Conservation (phyloP, 1,140 invertebrate species). For the Leguminivora glycinivorella region DNA sequence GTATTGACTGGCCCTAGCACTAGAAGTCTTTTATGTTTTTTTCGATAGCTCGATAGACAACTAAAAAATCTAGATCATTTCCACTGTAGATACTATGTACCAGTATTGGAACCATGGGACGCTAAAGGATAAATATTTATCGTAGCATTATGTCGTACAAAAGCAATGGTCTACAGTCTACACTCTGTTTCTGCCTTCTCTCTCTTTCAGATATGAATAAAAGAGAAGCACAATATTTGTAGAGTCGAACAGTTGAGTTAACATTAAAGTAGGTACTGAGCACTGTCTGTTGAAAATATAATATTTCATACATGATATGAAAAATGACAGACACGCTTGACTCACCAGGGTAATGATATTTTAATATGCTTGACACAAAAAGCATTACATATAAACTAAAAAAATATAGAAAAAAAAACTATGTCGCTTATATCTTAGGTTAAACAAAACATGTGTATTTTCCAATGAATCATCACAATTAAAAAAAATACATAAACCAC, state of each 20-base stretch:
- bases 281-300: constrained; percentile 5
- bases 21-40: no score
- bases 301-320: constrained; percentile 6
- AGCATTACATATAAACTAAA: no score
- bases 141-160: no score
- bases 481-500: background rate
- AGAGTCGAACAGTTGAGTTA: background rate
- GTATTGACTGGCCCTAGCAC: no score
- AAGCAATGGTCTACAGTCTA: no score
- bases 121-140: no score
- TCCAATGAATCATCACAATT: constrained; percentile 14
- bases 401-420: background rate
- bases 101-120: no score
- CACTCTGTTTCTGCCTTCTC: background rate
- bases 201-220: background rate
- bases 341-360: background rate
- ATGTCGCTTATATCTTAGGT: background rate
- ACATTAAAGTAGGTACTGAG: background rate
- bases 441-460: constrained; percentile 15
- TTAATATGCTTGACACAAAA: background rate
- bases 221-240: background rate
- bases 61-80: no score
- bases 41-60: no score
- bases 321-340: background rate
- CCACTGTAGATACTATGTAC: no score